Conservation (phyloP, 2,113 vertebrate genomes). For the Nerophis ophidion region DNA sequence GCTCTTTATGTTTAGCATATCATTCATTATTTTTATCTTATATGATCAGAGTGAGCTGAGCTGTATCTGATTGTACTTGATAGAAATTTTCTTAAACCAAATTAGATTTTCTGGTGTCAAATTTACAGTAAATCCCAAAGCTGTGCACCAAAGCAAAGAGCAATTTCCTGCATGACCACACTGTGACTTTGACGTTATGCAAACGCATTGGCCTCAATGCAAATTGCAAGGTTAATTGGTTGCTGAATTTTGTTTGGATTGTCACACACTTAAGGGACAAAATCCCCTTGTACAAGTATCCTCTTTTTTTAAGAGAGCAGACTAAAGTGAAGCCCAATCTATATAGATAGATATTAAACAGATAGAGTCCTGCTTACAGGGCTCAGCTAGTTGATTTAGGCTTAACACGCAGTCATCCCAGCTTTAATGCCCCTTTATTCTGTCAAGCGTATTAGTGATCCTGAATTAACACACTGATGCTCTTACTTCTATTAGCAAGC, state of each 20-base stretch:
- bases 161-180: background rate
- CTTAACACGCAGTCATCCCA: slow-evolving; percentile 51
- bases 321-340: slow-evolving; percentile 15
- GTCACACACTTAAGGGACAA: background rate
- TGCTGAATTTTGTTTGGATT: background rate
- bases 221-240: background rate
- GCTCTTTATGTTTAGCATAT: background rate
- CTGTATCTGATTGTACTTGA: slow-evolving; percentile 7
- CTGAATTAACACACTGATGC: slow-evolving; percentile 58
- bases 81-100: slow-evolving; percentile 1
- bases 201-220: background rate
- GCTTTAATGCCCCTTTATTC: slow-evolving; percentile 56
- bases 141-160: background rate
- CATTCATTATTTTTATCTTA: slow-evolving; percentile 9
- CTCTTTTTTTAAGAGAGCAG: slow-evolving; percentile 8
- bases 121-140: background rate
- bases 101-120: background rate
- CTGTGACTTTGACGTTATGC: background rate
- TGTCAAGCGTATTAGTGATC: slow-evolving; percentile 51
- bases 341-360: slow-evolving; percentile 30
- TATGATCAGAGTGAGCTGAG: background rate
- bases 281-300: background rate
- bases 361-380: slow-evolving; percentile 51
- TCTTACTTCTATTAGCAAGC: slow-evolving; percentile 32
- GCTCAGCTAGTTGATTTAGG: slow-evolving; percentile 57